phyloP scores from a whole-genome alignment of 2,797 vertebrate genomes.

The Oophaga sylvatica region DNA sequence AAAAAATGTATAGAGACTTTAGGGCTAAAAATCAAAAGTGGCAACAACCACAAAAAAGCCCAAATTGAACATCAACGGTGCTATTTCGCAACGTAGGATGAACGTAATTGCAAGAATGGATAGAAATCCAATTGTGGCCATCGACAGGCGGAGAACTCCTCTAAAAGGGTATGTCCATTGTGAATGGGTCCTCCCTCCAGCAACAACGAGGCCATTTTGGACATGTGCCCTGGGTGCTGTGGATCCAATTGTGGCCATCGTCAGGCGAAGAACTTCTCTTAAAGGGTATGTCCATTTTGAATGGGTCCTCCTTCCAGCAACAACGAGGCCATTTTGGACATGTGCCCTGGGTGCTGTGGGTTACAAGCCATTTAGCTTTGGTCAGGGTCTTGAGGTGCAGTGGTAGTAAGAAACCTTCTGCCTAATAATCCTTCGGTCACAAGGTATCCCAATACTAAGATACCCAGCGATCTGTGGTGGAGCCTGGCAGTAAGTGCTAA shows the following conservation, averaged over 20 bases:
- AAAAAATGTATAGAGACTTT: neutral
- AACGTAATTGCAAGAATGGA: neutral
- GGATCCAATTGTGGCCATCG: neutral
- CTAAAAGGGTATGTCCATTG: neutral
- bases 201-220: no score
- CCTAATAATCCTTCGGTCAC: neutral
- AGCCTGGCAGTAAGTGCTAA: neutral
- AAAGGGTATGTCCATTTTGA: neutral
- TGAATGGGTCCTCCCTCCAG: no score
- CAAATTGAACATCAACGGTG: neutral
- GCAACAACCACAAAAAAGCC: neutral
- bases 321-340: no score
- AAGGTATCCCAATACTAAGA: neutral
- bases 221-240: no score
- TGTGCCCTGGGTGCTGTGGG: no score
- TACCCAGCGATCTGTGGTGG: neutral
- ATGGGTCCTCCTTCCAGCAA: no score
- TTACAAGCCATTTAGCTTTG: no score
- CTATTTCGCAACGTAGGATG: neutral
- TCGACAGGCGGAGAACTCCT: neutral
- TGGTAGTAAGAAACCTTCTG: no score
- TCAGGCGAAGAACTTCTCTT: neutral
- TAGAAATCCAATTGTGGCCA: neutral
- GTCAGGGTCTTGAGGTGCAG: no score
- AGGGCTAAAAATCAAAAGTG: neutral